Evolutionary conservation across 1,140 invertebrate species (phyloP).

Genomic region (Ditylenchus dipsaci): DNA sequence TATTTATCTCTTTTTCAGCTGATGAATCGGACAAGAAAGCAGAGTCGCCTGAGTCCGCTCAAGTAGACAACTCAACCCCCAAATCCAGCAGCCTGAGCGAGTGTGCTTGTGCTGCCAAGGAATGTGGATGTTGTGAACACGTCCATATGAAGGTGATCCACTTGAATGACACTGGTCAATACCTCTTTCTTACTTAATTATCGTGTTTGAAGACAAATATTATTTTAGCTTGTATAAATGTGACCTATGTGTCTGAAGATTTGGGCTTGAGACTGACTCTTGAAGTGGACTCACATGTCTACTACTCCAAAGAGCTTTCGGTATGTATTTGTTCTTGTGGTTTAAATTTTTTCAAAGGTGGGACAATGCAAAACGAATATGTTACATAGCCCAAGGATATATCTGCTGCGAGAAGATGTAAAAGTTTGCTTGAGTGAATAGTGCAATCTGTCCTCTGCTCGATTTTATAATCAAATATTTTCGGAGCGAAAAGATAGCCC

Average conservation of each 20-base stretch:
- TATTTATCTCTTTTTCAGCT: no score
- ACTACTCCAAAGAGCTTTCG: slow-evolving; percentile 56
- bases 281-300: slow-evolving; percentile 49
- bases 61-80: no score
- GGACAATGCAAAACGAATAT: background rate
- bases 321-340: slow-evolving; percentile 37
- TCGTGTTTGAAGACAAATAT: no score
- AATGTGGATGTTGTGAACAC: slow-evolving; percentile 53
- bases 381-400: background rate
- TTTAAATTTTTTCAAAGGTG: background rate
- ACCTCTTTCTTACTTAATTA: no score
- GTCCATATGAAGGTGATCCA: slow-evolving; percentile 8
- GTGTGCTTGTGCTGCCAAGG: slow-evolving; percentile 37
- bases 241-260: slow-evolving; percentile 5
- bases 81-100: no score
- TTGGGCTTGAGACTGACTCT: slow-evolving; percentile 39
- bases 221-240: slow-evolving; percentile 2
- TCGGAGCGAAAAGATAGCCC: no score
- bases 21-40: no score
- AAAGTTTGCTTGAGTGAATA: no score
- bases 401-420: no score
- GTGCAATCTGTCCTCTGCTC: no score
- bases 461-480: no score
- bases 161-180: background rate
- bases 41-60: no score